Evolutionary conservation across 2,113 vertebrate species (phyloP).

Genomic region (Steatornis caripensis): DNA sequence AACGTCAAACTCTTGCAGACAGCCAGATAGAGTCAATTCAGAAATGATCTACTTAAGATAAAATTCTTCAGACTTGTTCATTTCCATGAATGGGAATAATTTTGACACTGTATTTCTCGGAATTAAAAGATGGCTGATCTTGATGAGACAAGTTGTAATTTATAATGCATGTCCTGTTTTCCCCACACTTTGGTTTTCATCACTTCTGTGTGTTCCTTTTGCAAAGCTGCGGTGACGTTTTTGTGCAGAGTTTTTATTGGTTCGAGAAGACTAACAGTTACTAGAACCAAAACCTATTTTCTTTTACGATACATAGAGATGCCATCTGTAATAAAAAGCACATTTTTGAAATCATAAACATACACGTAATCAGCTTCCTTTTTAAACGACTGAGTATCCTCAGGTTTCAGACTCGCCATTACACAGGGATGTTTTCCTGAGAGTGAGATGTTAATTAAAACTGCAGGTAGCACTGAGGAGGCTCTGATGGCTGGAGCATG

Average conservation of each 20-base stretch:
- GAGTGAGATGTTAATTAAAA: neutral
- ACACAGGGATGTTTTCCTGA: neutral
- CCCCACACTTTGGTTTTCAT: neutral
- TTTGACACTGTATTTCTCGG: constrained; percentile 3
- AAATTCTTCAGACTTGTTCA: constrained; percentile 29
- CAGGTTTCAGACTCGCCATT: neutral
- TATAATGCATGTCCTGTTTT: constrained; percentile 27
- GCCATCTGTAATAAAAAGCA: neutral
- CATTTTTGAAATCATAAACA: neutral
- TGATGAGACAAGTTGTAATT: constrained; percentile 17
- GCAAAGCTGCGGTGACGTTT: constrained; percentile 6
- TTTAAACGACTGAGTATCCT: neutral
- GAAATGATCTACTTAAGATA: constrained; percentile 49
- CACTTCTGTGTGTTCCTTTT: neutral
- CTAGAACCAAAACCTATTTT: neutral
- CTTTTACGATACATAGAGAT: neutral
- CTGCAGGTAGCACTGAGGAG: neutral
- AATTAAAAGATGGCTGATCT: constrained; percentile 43
- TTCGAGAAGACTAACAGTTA: neutral
- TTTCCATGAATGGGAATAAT: constrained; percentile 5
- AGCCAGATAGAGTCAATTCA: constrained; percentile 25
- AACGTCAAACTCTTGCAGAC: neutral
- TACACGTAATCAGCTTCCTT: neutral
- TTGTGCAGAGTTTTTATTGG: constrained; percentile 6
- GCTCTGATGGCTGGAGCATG: constrained; percentile 55